Base-by-base conservation (phyloP, 2,113 vertebrate species). In the Prionailurus bengalensis region DNA sequence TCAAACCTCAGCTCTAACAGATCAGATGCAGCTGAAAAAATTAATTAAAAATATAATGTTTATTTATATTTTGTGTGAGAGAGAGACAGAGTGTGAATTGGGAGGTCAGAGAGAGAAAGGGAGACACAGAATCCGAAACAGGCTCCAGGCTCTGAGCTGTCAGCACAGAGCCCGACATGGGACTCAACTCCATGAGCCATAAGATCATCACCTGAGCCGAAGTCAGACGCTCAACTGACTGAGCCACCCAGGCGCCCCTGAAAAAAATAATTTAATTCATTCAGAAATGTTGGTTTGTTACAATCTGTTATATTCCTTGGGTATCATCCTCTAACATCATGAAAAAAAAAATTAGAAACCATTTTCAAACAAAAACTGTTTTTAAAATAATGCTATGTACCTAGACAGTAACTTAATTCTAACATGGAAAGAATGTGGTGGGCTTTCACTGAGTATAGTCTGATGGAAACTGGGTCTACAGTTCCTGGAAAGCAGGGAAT, bases 221-320 rank as follows among this genome's bases (percentile, higher is more conserved):
- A 45, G 45, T 45, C 45, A 45, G 45, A 45, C 1, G 45, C 45
- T 45, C 45, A 45, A 45, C 45, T 45, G 45, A 45, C 45, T 45
- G 45, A 45, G 45, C 45, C 45, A 45, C 45, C 45, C 45, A 45
- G 45, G 7, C 8, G 1, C 45, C 45, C 45, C 45, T 45, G 8
- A 45, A 73, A 58, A 83, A 83, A 84, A 78, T 90, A 94, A 79
- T 82, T 33, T n/a, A 93, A 96, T 97, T 92, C 29, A 92, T 92
- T 95, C 29, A 95, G 42, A 92, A 96, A 90, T 90, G 33, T 88
- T 95, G 92, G 55, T 96, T 94, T 95, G 36, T 87, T 80, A 42
- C 70, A 96, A 68, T 96, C 85, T 95, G 84, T 89, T 89, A 55
- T 74, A 5, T 23, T 95, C 7, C 33, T 45, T 74, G 48, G 13